These are phyloP conservation scores for Scotopteryx bipunctaria DNA, from an alignment of 2,888 invertebrate species.

Conservation along the genomic window DNA sequence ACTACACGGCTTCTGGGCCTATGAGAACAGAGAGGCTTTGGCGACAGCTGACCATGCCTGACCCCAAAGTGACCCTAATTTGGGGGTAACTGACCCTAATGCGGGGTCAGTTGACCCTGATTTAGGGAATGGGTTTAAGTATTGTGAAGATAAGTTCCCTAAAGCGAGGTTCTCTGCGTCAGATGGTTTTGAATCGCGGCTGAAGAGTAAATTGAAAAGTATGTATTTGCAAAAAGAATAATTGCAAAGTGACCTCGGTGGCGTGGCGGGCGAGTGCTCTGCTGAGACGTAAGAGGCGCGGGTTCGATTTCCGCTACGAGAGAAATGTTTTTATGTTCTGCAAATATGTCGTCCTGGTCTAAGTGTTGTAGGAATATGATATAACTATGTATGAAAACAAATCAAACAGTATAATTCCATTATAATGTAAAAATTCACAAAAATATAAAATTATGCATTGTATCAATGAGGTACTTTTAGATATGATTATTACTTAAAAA, in stretches of 20 bases:
- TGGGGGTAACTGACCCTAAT: neutral
- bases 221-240: neutral
- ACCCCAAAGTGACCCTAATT: conserved; percentile 11
- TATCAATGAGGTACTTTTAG: neutral
- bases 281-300: too few relatives aligned
- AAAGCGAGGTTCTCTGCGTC: conserved; percentile 1
- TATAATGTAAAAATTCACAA: conserved; percentile 5
- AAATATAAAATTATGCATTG: conserved; percentile 2
- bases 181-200: neutral
- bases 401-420: conserved; percentile 8
- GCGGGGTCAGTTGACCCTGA: neutral
- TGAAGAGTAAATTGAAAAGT: neutral
- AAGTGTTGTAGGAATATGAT: too few relatives aligned
- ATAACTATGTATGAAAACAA: too few relatives aligned
- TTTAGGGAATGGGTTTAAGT: conserved; percentile 1
- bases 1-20: conserved; percentile 98
- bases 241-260: too few relatives aligned
- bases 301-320: too few relatives aligned
- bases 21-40: conserved; percentile 95
- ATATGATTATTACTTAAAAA: conserved; percentile 14
- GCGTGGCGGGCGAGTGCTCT: too few relatives aligned
- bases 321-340: too few relatives aligned
- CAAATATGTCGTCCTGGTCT: too few relatives aligned
- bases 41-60: conserved; percentile 86
- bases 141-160: conserved; percentile 10